Evolutionary conservation across 2,888 invertebrate genomes (phyloP), one percentile per base, ranked within the genome.

Genomic region (Drosophila niveifrons): DNA sequence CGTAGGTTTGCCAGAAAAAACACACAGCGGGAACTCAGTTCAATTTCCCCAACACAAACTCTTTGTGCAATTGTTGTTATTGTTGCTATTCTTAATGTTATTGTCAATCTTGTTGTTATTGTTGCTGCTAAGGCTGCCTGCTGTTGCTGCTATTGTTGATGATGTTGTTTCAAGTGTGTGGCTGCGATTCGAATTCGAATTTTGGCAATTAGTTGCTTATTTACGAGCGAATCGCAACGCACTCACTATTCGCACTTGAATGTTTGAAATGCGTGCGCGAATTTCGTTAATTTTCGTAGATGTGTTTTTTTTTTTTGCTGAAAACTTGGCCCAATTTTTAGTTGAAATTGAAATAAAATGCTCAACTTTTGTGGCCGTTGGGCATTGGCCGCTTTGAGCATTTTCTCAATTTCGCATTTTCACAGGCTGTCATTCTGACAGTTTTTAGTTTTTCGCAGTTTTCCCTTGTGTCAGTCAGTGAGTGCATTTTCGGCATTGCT

Each of bases 241-340:
- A n/a, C n/a, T n/a, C n/a, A 23, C 23, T 23, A 6, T 23, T 55
- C 56, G 64, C 66, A 75, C 71, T 72, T 79, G 72, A 72, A 65
- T 63, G 71, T 66, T 15, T 23, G 31, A 63, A 68, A 78, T 80
- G 81, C 78, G 87, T 83, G 66, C 29, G 53, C 48, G 56, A 58
- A 58, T 59, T 78, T 18, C 6, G 55, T 44, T 43, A 18, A 44
- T 55, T 55, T 31, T 31, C 23, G 23, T 23, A 23, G 23, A 23
- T 23, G 23, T 0, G 9, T 51, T 18, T 65, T 75, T 63, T 36
- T 50, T 15, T 55, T 61, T 61, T 62, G 63, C 62, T 62, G 51
- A 73, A 86, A 83, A 80, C 81, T 88, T 86, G 83, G 84, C 83
- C 87, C 61, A 69, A 66, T 73, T 80, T 66, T 63, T 17, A 56